Base-by-base conservation (phyloP, 2,113 vertebrate genomes). In the Prunella himalayana region DNA sequence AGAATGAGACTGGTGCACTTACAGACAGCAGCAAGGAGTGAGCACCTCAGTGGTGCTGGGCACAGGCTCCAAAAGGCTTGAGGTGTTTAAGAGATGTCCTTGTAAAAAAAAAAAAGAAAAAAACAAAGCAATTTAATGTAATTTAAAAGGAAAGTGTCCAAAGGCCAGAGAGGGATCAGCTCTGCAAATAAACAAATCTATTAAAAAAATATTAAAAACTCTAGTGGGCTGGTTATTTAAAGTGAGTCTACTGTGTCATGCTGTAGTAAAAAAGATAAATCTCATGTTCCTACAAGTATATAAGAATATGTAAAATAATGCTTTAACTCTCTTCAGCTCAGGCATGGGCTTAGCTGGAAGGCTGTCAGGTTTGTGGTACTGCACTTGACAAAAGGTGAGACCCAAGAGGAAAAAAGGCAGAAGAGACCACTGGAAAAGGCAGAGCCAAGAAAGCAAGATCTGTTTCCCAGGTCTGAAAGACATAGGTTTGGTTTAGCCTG, bases 101-200 rank as follows among this genome's bases (percentile, higher is more conserved):
- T 47, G 17, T 6, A 6, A 8, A 35, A 45, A 76, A 53, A 33
- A 49, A 13, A 8, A 15, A 14, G 42, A 24, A 14, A 56, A 33
- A 56, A n/a, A 13, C 53, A 68, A 15, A 11, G 15, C 15, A 54
- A 19, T 53, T 53, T 28, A 14, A 15, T 0, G 0, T 24, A 18
- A n/a, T 79, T 78, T 72, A 45, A 12, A 59, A 56, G 30, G 24
- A 31, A 78, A 87, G 51, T 49, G 13, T 51, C 44, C 17, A 6
- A 94, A 86, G 42, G 17, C 31, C 41, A 49, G 61, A 64, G 28
- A 60, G 2, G 22, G 49, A 47, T 21, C 18, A 57, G 37, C 17
- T 90, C 30, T 37, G 63, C 37, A 61, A 90, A 90, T 25, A 83
- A 93, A 47, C 27, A 70, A 39, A 82, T 68, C 27, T 39, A n/a